A percentile compares a stretch with the other conserved stretches of the same genome.
Conservation (phyloP, 2,797 vertebrate genomes). For the Pipistrellus pygmaeus region DNA sequence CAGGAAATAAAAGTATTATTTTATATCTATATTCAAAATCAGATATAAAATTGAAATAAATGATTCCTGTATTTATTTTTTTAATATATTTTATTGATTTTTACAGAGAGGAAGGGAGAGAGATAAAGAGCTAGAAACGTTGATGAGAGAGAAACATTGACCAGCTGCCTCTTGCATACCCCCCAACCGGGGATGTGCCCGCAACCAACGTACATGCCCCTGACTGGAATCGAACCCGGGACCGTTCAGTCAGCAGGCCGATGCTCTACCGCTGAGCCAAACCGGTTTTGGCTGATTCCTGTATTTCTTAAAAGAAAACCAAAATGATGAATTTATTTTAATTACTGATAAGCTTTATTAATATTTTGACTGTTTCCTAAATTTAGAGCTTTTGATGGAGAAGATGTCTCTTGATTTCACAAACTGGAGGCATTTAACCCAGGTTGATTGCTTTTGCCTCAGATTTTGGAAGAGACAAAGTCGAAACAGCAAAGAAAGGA, state of each 20-base stretch:
- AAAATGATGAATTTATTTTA: slow-evolving; percentile 69
- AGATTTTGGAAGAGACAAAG: not conserved
- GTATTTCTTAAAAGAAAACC: slow-evolving; percentile 60
- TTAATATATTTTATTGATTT: too few species aligned
- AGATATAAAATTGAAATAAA: slow-evolving; percentile 64
- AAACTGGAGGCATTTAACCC: not conserved
- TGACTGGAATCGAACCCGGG: too few species aligned
- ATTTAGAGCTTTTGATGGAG: slow-evolving; percentile 5
- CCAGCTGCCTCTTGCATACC: too few species aligned
- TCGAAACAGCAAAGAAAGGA: not conserved
- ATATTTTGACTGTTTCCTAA: slow-evolving; percentile 27
- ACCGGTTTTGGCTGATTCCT: not conserved
- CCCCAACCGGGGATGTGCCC: too few species aligned
- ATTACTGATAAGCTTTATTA: slow-evolving; percentile 57
- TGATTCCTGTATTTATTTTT: too few species aligned
- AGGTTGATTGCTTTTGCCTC: not conserved
- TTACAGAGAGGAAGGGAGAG: too few species aligned
- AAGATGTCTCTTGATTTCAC: slow-evolving; percentile 38
- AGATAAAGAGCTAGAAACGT: too few species aligned
- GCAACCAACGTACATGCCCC: too few species aligned
- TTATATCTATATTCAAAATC: not conserved
- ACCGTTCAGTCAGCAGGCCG: too few species aligned
- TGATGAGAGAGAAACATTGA: too few species aligned
- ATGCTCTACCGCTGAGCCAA: too few species aligned
- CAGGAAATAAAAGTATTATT: slow-evolving; percentile 36